Evolutionary conservation across 1,140 invertebrate genomes (phyloP), one percentile per base, ranked within the genome.

Genomic region (Pseudachorutes palmiensis): DNA sequence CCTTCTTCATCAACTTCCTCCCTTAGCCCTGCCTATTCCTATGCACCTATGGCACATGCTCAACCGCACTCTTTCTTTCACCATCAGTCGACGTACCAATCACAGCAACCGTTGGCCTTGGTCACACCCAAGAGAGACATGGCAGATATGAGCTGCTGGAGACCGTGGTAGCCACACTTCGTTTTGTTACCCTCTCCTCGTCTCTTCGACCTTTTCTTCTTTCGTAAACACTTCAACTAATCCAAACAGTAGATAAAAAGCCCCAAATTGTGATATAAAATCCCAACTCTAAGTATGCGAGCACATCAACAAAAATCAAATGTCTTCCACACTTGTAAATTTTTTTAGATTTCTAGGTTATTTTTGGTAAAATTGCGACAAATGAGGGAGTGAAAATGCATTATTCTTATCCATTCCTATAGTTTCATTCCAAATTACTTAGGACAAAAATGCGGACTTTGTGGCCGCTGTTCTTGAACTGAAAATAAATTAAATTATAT

Each of bases 111-210:
- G 14, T 36, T 71, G 22, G 58, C 63, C 41, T 64, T 71, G n/a
- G 70, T 71, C 66, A 71, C 70, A 16, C 66, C 66, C 26, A 71
- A 66, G 29, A 57, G 36, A 33, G 64, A 71, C 45, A 33, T 64
- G 1, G 19, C 45, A 9, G 66, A 68, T 41, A 48, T 57, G 48
- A 71, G 64, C 30, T 71, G 70, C 41, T 71, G 70, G 70, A 62
- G 70, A 64, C 70, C 70, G 12, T 71, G 70, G 70, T 70, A 62
- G 31, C 5, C 5, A 14, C 12, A 55, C 19, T 19, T 9, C 36
- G 9, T 9, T 19, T 19, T 9, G 9, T 45, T 9, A 45, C 36
- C 9, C 36, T 45, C 9, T 12, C 36, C 19, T 9, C 36, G 19
- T 45, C 36, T 45, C 36, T 12, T 19, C 36, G 19, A 45, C 9